Percentiles rank a stretch among this genome's conserved stretches.
phyloP scores from a whole-genome alignment of 1,140 invertebrate genomes.

The Phortica variegata region DNA sequence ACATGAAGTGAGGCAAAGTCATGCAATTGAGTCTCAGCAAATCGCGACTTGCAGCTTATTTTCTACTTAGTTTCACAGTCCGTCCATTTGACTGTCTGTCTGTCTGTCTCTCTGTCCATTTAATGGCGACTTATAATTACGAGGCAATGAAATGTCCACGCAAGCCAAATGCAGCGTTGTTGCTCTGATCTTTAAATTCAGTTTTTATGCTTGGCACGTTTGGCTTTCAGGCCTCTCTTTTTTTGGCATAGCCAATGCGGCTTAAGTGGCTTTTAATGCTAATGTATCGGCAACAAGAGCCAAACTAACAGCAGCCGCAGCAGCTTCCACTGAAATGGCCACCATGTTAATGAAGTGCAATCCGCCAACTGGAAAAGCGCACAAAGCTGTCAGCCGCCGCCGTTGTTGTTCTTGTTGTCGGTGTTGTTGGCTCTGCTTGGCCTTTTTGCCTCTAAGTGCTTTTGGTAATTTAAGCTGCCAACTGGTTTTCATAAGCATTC shows the following conservation, averaged over 20 bases:
- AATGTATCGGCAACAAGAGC: slow-evolving; percentile 43
- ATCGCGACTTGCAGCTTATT: slow-evolving; percentile 15
- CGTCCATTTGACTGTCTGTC: slow-evolving; percentile 14
- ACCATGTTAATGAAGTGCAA: slow-evolving; percentile 35
- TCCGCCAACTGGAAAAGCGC: too few species aligned
- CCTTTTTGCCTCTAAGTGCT: slow-evolving; percentile 14
- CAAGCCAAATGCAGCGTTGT: too few species aligned
- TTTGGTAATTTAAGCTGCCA: slow-evolving; percentile 11
- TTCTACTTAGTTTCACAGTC: slow-evolving; percentile 39
- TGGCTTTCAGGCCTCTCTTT: too few species aligned
- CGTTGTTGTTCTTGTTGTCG: too few species aligned
- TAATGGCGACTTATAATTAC: slow-evolving; percentile 52
- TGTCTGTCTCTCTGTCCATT: slow-evolving; percentile 3
- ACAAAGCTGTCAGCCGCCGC: too few species aligned
- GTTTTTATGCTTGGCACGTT: too few species aligned
- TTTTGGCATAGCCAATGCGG: neutral
- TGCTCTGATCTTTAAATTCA: too few species aligned
- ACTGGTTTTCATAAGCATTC: slow-evolving; percentile 16
- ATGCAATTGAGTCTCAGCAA: too few species aligned
- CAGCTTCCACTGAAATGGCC: neutral
- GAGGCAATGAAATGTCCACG: slow-evolving; percentile 4
- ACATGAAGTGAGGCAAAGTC: neutral
- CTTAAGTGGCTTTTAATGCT: slow-evolving; percentile 53
- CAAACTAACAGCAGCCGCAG: neutral
- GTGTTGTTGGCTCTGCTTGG: too few species aligned